Evolutionary conservation across 2,888 invertebrate species (phyloP).

Genomic region (Amphipyra berbera): DNA sequence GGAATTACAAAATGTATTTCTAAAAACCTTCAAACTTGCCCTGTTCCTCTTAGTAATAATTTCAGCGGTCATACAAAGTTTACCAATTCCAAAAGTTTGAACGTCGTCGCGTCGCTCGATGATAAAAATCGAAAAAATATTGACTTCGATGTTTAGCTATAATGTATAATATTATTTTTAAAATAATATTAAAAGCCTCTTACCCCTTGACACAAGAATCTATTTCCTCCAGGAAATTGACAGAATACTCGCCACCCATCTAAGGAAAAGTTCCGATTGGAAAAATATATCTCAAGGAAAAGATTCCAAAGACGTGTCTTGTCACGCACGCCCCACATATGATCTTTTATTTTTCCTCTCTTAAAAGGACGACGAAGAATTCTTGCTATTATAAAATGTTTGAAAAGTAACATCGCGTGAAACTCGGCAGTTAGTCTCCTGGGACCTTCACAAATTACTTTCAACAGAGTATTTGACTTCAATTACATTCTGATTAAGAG

Average conservation of each 20-base stretch:
- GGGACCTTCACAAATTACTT: constrained; percentile 32
- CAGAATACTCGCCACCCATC: constrained; percentile 55
- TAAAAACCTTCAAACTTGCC: too few species aligned
- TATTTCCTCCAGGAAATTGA: constrained; percentile 72
- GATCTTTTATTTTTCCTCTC: constrained; percentile 49
- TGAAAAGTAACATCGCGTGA: constrained; percentile 26
- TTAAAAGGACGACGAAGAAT: constrained; percentile 35
- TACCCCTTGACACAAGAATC: constrained; percentile 48
- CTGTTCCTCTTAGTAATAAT: too few species aligned
- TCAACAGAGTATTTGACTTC: constrained; percentile 33
- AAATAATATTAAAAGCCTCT: constrained; percentile 19
- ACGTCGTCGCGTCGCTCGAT: too few species aligned
- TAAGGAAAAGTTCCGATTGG: constrained; percentile 56
- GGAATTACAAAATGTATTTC: too few species aligned
- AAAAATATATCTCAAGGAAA: constrained; percentile 61
- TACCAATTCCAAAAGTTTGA: too few species aligned
- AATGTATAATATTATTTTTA: neutral
- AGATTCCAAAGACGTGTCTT: constrained; percentile 59
- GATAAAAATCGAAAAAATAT: too few species aligned
- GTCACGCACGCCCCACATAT: constrained; percentile 61
- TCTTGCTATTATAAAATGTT: constrained; percentile 36
- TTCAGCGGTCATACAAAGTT: too few species aligned
- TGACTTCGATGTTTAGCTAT: too few species aligned
- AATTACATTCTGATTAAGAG: constrained; percentile 28
- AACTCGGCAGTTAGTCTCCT: constrained; percentile 5